Percentiles rank a stretch among this genome's conserved stretches.
Evolutionary conservation across 2,888 invertebrate genomes (phyloP).

Genomic region (Andrena haemorrhoa): DNA sequence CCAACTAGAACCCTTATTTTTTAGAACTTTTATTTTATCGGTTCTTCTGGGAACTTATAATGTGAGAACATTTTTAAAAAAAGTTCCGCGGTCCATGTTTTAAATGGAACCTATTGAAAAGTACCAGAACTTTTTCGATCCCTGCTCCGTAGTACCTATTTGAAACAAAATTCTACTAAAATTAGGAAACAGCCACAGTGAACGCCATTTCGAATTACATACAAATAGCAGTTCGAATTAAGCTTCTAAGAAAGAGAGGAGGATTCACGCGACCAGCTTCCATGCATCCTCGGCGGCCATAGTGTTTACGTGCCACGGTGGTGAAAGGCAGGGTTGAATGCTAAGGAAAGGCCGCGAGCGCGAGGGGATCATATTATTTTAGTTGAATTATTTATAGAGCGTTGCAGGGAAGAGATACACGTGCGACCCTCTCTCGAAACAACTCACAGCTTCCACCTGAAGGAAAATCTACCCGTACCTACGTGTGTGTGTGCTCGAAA

Average conservation of each 20-base stretch:
- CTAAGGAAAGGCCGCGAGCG: slow-evolving; percentile 58
- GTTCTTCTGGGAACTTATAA: too few species aligned
- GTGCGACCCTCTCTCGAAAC: neutral
- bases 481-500: neutral
- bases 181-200: too few species aligned
- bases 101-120: too few species aligned
- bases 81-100: too few species aligned
- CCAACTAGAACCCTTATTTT: too few species aligned
- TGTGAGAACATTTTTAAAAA: too few species aligned
- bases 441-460: slow-evolving; percentile 12
- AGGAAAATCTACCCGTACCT: neutral
- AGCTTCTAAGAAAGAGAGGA: slow-evolving; percentile 1
- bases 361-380: slow-evolving; percentile 78
- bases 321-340: slow-evolving; percentile 67
- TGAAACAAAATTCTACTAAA: too few species aligned
- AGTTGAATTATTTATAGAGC: slow-evolving; percentile 84
- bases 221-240: neutral
- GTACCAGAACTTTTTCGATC: too few species aligned
- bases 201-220: neutral
- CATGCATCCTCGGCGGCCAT: slow-evolving; percentile 41
- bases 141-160: too few species aligned
- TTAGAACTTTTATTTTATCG: too few species aligned
- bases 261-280: slow-evolving; percentile 15
- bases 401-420: slow-evolving; percentile 34
- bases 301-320: slow-evolving; percentile 59